phyloP scores from a whole-genome alignment of 2,797 vertebrate species.

The Morus bassanus region DNA sequence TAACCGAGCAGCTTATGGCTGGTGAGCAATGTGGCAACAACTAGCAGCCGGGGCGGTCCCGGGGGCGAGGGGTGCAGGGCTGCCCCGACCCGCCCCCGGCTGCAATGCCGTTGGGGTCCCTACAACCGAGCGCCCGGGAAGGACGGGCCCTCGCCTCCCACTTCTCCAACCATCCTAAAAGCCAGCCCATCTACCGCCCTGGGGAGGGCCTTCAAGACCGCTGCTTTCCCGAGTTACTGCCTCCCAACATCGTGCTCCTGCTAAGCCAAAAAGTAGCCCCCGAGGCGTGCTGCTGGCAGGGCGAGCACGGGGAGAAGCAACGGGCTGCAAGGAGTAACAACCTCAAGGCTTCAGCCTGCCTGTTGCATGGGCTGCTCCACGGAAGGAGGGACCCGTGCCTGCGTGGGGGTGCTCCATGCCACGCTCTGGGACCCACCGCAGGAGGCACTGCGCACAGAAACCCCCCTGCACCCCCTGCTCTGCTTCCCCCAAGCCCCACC shows the following conservation, averaged over 20 bases:
- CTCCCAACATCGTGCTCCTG: neutral
- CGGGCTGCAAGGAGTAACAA: neutral
- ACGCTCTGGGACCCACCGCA: neutral
- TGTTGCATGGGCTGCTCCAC: neutral
- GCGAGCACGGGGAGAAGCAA: neutral
- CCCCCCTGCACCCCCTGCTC: neutral
- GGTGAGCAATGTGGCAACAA: neutral
- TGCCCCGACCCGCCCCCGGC: too few species aligned
- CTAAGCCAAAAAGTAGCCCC: neutral
- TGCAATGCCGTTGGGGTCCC: neutral
- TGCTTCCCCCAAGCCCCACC: neutral
- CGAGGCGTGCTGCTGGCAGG: neutral
- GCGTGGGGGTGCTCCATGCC: neutral
- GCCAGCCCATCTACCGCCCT: neutral
- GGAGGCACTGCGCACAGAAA: neutral
- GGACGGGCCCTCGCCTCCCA: neutral
- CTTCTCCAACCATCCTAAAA: neutral
- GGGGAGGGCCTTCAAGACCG: too few species aligned
- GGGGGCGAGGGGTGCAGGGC: neutral
- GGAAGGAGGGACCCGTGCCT: rapidly evolving
- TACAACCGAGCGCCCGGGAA: rapidly evolving
- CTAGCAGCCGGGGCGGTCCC: neutral
- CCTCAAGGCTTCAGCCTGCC: neutral
- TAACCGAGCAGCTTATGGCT: neutral
- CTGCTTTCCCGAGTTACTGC: neutral